Conservation (phyloP, 2,113 vertebrate genomes). For the Clarias batrachus region DNA sequence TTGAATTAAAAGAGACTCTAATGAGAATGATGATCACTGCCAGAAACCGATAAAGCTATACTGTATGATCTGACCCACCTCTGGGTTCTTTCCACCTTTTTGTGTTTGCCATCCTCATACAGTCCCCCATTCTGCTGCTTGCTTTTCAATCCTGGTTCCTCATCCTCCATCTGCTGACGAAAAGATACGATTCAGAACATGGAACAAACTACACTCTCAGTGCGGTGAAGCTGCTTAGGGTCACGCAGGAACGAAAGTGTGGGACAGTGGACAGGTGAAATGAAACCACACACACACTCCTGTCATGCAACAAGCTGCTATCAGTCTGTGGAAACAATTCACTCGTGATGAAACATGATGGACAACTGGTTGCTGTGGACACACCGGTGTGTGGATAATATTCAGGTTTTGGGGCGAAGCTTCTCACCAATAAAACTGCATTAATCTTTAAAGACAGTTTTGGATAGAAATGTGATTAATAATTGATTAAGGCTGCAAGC, state of each 20-base stretch:
- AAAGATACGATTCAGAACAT: constrained; percentile 19
- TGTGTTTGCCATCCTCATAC: constrained; percentile 81
- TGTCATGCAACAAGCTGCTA: constrained; percentile 36
- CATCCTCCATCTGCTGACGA: constrained; percentile 76
- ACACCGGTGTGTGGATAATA: constrained; percentile 61
- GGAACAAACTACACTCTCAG: not conserved
- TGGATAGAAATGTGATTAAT: not conserved
- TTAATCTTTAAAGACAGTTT: not conserved
- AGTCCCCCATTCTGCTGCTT: constrained; percentile 86
- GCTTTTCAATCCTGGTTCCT: constrained; percentile 69
- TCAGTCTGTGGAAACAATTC: not conserved
- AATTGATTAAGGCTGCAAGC: not conserved
- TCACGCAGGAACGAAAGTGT: constrained; percentile 14
- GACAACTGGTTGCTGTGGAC: constrained; percentile 16
- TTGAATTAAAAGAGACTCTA: not conserved
- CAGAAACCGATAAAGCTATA: not conserved
- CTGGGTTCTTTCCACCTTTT: constrained; percentile 83
- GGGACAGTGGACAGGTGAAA: constrained; percentile 44
- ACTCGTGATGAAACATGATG: constrained; percentile 5
- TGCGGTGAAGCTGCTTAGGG: not conserved
- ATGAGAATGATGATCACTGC: not conserved
- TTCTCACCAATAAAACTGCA: not conserved
- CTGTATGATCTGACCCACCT: constrained; percentile 71
- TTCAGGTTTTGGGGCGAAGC: constrained; percentile 57
- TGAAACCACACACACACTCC: not conserved